These are phyloP conservation scores for Leucania comma DNA, from an alignment of 2,888 invertebrate genomes.

Conservation along the genomic window DNA sequence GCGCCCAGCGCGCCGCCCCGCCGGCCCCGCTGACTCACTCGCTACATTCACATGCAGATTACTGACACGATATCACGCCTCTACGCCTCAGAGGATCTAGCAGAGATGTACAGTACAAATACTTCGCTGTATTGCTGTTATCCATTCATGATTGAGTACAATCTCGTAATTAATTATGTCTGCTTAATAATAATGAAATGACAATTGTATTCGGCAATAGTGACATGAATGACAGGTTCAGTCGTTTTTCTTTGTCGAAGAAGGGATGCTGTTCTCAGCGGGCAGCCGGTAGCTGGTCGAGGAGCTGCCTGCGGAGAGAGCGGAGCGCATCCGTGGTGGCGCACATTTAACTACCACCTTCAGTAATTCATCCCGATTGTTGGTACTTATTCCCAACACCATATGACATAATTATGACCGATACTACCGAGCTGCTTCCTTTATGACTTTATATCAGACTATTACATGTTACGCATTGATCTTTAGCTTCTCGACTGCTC, in stretches of 20 bases:
- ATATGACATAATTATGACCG: background rate
- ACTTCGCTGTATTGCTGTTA: background rate
- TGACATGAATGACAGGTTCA: constrained; percentile 8
- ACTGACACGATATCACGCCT: background rate
- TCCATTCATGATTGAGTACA: constrained; percentile 1
- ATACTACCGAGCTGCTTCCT: no score
- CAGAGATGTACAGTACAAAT: background rate
- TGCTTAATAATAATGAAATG: background rate
- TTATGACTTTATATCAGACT: background rate
- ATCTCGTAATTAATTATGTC: background rate
- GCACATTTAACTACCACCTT: no score
- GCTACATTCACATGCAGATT: constrained; percentile 16
- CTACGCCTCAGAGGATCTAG: background rate
- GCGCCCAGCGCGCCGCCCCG: background rate
- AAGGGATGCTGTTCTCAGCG: background rate
- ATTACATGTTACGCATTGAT: background rate
- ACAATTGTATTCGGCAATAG: constrained; percentile 6
- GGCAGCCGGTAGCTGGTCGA: background rate
- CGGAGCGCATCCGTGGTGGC: no score
- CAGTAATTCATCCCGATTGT: no score
- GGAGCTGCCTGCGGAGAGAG: no score
- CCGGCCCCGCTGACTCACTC: constrained; percentile 15
- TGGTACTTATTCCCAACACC: no score
- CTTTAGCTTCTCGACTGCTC: background rate
- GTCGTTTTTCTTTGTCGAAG: background rate